A percentile compares a stretch with the other conserved stretches of the same genome.
Conservation (phyloP, 1,140 invertebrate species). For the Zaprionus ghesquierei region DNA sequence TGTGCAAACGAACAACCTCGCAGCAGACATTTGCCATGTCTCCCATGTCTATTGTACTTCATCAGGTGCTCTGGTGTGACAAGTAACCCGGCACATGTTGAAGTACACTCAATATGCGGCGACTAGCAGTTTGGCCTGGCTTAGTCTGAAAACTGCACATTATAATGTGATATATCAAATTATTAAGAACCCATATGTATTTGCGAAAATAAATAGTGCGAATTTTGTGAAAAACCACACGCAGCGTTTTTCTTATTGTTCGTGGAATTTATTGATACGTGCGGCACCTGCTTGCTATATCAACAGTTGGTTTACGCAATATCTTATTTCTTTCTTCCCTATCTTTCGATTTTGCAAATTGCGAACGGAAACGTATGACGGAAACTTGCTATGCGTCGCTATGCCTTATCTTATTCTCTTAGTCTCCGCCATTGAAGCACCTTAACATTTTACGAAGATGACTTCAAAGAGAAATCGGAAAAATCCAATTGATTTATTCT, state of each 20-base stretch:
- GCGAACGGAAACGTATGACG: neutral
- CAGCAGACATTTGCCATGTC: slow-evolving; percentile 64
- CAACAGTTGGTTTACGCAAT: neutral
- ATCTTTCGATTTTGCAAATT: neutral
- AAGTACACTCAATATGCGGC: slow-evolving; percentile 92
- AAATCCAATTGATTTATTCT: neutral
- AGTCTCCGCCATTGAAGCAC: neutral
- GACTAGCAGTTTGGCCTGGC: slow-evolving; percentile 36
- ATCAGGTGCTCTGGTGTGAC: slow-evolving; percentile 98
- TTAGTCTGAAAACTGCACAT: neutral
- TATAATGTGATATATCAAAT: neutral
- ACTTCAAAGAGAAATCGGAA: neutral
- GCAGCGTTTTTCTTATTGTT: neutral
- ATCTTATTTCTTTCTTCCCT: neutral
- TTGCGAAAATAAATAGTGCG: neutral
- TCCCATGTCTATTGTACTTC: slow-evolving; percentile 98
- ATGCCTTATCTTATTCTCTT: neutral
- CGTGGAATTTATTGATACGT: neutral
- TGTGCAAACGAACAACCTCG: neutral
- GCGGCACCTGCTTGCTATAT: neutral
- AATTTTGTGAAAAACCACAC: neutral
- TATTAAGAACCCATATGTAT: neutral
- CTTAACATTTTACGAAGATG: neutral
- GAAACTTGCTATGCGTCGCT: neutral
- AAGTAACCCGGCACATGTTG: slow-evolving; percentile 95